Percentiles rank a stretch among this genome's conserved stretches.
Evolutionary conservation across 2,888 invertebrate species (phyloP).

Genomic region (Xanthostigma xanthostigma): DNA sequence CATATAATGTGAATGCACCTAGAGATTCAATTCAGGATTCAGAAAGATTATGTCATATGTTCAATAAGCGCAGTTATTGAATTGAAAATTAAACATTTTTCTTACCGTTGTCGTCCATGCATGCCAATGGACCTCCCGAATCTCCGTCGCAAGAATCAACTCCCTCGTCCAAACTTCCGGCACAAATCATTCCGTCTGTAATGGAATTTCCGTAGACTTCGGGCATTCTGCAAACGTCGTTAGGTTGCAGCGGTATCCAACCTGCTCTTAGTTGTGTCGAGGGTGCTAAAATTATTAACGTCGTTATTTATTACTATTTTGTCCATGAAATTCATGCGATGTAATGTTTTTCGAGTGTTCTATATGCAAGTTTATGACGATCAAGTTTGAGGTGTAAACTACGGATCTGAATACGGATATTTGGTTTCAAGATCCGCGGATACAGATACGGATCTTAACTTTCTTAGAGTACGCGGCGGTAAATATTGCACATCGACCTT

Average conservation of each 20-base stretch:
- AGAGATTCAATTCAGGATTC: neutral
- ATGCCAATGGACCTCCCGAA: conserved; percentile 71
- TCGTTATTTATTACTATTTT: no score
- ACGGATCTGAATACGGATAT: no score
- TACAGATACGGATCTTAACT: no score
- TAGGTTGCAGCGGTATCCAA: conserved; percentile 49
- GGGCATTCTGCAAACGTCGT: conserved; percentile 44
- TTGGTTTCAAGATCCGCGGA: no score
- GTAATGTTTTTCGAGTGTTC: no score
- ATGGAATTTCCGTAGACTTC: conserved; percentile 51
- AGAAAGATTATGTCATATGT: neutral
- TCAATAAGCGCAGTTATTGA: neutral
- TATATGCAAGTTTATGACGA: no score
- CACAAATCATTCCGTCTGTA: conserved; percentile 64
- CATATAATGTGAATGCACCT: conserved; percentile 51
- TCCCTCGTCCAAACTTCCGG: conserved; percentile 59
- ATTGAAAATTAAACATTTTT: neutral
- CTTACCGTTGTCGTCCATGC: conserved; percentile 42
- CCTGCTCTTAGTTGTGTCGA: conserved; percentile 51
- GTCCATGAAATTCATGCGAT: no score
- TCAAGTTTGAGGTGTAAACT: no score
- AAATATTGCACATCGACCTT: no score
- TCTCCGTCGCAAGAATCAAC: conserved; percentile 73
- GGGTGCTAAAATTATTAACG: conserved; percentile 32
- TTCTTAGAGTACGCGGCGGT: no score